These are phyloP conservation scores for Fissipunctia ypsillon DNA, from an alignment of 2,888 invertebrate species.

Conservation along the genomic window DNA sequence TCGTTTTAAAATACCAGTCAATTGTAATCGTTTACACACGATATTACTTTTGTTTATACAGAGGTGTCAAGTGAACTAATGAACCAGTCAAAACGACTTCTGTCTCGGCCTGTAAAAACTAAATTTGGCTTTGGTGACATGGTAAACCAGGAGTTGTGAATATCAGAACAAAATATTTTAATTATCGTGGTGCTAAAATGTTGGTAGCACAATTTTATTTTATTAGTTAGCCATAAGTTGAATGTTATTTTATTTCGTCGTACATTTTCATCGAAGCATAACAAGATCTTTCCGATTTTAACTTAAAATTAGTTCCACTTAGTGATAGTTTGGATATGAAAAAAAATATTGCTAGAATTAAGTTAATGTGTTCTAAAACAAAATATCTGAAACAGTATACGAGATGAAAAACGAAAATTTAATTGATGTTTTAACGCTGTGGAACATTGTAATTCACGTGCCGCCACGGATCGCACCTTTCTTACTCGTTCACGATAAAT, in stretches of 20 bases:
- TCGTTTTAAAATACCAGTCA: constrained; percentile 59
- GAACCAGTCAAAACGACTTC: background rate
- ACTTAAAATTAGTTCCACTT: constrained; percentile 74
- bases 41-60: constrained; percentile 23
- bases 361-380: constrained; percentile 89
- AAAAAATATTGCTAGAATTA: constrained; percentile 80
- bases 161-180: constrained; percentile 82
- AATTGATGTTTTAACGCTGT: constrained; percentile 82
- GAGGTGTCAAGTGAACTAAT: background rate
- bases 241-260: constrained; percentile 78
- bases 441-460: constrained; percentile 80
- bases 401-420: constrained; percentile 82
- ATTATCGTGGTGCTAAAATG: constrained; percentile 83
- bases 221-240: constrained; percentile 68
- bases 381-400: constrained; percentile 91
- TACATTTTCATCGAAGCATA: constrained; percentile 67
- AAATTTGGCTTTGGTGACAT: constrained; percentile 41
- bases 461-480: constrained; percentile 73
- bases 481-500: constrained; percentile 73
- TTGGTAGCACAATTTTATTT: constrained; percentile 83
- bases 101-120: constrained; percentile 4
- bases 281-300: constrained; percentile 64
- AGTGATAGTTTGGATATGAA: constrained; percentile 79
- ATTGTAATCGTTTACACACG: constrained; percentile 49
- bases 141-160: constrained; percentile 79